Percentiles rank a stretch among this genome's conserved stretches.
Evolutionary conservation across 2,797 vertebrate species (phyloP).

Genomic region (Arrhamphus sclerolepis): DNA sequence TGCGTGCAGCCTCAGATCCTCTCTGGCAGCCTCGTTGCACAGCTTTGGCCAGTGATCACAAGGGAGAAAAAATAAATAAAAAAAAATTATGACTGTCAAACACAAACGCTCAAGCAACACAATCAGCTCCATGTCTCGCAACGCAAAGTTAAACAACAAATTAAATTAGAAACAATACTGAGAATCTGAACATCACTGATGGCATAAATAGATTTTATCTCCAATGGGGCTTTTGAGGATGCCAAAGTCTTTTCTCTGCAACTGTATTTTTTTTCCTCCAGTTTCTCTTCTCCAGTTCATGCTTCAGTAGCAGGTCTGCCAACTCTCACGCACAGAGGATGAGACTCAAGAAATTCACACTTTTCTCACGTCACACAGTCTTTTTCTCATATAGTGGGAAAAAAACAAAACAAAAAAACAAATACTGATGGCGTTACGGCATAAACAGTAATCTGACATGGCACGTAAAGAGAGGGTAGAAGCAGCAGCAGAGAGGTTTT

Average conservation of each 20-base stretch:
- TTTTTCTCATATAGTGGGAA: too few species aligned
- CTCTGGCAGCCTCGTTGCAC: slow-evolving; percentile 13
- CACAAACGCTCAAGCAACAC: background rate
- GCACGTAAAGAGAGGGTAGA: too few species aligned
- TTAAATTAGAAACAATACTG: slow-evolving; percentile 14
- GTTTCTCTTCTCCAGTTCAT: background rate
- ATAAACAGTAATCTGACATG: too few species aligned
- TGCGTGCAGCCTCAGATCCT: slow-evolving; percentile 14
- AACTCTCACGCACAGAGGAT: background rate
- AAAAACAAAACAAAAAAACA: too few species aligned
- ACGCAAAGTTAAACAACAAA: slow-evolving; percentile 4
- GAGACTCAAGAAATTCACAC: background rate
- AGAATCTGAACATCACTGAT: background rate
- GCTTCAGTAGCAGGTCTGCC: background rate
- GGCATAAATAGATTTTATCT: slow-evolving; percentile 24
- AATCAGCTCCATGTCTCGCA: slow-evolving; percentile 6
- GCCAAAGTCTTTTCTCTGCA: slow-evolving; percentile 5
- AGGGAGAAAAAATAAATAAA: background rate
- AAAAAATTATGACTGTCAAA: too few species aligned
- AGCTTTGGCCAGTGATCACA: background rate
- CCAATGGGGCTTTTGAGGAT: background rate
- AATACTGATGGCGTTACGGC: too few species aligned
- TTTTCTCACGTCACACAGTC: too few species aligned
- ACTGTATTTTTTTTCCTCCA: background rate
- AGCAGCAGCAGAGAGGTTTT: too few species aligned